Conservation (phyloP, 2,888 invertebrate genomes). For the Achlya flavicornis region DNA sequence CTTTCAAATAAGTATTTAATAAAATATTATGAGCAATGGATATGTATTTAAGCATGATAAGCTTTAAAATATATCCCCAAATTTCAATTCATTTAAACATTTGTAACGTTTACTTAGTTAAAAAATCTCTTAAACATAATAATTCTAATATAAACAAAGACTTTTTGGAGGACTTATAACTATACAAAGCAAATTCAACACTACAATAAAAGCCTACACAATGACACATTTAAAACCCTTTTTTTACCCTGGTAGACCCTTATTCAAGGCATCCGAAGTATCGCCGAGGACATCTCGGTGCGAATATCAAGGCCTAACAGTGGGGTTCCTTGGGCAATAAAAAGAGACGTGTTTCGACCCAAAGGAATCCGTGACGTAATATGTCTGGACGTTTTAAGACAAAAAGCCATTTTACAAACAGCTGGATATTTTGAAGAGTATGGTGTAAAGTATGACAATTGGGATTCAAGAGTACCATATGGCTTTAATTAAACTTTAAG, state of each 20-base stretch:
- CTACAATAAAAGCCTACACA: constrained; percentile 6
- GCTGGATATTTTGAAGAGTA: constrained; percentile 46
- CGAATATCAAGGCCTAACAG: constrained; percentile 66
- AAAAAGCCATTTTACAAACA: constrained; percentile 49
- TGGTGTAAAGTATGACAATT: constrained; percentile 17
- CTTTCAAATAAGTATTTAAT: neutral
- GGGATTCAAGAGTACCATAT: neutral
- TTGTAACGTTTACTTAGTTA: neutral
- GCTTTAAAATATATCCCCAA: neutral
- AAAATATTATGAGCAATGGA: neutral
- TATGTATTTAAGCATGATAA: neutral
- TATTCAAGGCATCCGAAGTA: constrained; percentile 60
- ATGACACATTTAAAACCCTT: constrained; percentile 22
- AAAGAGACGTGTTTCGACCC: constrained; percentile 49
- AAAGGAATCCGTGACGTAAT: constrained; percentile 64
- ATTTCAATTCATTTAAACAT: neutral
- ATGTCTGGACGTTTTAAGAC: constrained; percentile 60
- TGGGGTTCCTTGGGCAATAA: constrained; percentile 62
- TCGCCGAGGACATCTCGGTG: constrained; percentile 56
- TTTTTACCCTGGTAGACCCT: constrained; percentile 35
- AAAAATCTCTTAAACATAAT: neutral
- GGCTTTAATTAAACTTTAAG: neutral
- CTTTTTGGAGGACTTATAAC: neutral
- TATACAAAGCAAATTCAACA: constrained; percentile 2
- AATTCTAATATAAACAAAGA: neutral